Percentiles rank a stretch among this genome's conserved stretches.
These are phyloP conservation scores for Corythornis cristatus DNA, from an alignment of 2,113 vertebrate species.

Conservation along the genomic window DNA sequence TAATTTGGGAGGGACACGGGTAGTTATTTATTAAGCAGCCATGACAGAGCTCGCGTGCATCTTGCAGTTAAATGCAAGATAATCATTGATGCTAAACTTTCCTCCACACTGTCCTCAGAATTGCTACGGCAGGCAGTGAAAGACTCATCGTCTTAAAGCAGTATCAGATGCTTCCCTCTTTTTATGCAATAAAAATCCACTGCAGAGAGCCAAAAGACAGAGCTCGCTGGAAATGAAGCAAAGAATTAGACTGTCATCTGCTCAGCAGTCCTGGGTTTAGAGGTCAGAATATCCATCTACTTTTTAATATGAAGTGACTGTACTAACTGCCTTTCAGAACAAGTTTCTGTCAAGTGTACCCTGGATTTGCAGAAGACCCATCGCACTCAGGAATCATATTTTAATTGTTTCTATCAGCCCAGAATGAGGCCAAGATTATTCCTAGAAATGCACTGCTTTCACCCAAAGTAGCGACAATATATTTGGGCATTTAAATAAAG, in stretches of 20 bases:
- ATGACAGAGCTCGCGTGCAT: neutral
- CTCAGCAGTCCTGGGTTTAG: neutral
- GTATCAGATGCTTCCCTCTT: neutral
- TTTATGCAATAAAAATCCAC: neutral
- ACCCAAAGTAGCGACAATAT: neutral
- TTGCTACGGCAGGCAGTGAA: neutral
- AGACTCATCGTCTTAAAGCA: neutral
- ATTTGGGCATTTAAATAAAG: neutral
- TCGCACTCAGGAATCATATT: neutral
- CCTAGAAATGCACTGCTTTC: neutral
- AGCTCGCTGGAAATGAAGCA: neutral
- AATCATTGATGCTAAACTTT: neutral
- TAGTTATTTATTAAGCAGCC: neutral
- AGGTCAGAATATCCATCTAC: neutral
- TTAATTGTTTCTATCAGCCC: neutral
- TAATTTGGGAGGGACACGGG: neutral
- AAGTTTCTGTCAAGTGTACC: neutral
- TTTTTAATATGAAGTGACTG: neutral
- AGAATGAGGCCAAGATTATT: neutral
- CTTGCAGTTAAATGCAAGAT: neutral
- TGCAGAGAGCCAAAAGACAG: neutral
- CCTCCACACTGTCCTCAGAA: neutral
- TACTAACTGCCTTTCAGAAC: neutral
- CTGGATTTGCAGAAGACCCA: neutral
- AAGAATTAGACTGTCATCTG: slow-evolving; percentile 2